A percentile compares a stretch with the other conserved stretches of the same genome.
Conservation (phyloP, 2,888 invertebrate species). For the Agonopterix alstromeriana region DNA sequence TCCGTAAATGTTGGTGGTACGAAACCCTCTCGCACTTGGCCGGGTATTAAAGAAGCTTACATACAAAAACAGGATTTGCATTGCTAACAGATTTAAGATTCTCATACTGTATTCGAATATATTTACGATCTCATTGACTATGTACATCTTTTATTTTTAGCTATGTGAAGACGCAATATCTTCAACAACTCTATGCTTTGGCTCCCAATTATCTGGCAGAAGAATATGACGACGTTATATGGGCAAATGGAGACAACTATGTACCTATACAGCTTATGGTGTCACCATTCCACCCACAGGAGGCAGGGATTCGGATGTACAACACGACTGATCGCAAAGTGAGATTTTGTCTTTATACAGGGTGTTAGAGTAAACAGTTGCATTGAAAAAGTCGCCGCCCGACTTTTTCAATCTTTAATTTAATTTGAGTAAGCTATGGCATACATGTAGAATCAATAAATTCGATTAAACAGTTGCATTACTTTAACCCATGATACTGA, state of each 20-base stretch:
- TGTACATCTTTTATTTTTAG: conserved; percentile 32
- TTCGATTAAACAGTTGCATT: too few species aligned
- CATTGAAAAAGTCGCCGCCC: too few species aligned
- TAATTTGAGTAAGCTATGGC: too few species aligned
- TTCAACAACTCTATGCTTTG: conserved; percentile 86
- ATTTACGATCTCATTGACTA: not conserved
- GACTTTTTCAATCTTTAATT: too few species aligned
- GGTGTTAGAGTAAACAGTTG: too few species aligned
- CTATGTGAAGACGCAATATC: conserved; percentile 86
- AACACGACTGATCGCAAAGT: conserved; percentile 80
- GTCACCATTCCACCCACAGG: conserved; percentile 78
- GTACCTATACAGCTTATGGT: conserved; percentile 78
- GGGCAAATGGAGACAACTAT: conserved; percentile 82
- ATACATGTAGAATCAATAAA: too few species aligned
- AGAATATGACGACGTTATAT: conserved; percentile 79
- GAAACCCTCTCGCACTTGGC: too few species aligned
- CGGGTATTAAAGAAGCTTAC: not conserved
- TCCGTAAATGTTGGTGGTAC: too few species aligned
- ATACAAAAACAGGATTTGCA: not conserved
- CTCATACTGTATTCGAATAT: too few species aligned
- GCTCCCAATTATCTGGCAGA: conserved; percentile 90
- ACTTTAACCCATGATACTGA: too few species aligned
- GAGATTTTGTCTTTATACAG: conserved; percentile 12
- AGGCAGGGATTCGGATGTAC: conserved; percentile 82
- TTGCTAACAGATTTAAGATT: too few species aligned